Evolutionary conservation across 2,797 vertebrate genomes (phyloP), one percentile per base, ranked within the genome.

Genomic region (Sciurus vulgaris): DNA sequence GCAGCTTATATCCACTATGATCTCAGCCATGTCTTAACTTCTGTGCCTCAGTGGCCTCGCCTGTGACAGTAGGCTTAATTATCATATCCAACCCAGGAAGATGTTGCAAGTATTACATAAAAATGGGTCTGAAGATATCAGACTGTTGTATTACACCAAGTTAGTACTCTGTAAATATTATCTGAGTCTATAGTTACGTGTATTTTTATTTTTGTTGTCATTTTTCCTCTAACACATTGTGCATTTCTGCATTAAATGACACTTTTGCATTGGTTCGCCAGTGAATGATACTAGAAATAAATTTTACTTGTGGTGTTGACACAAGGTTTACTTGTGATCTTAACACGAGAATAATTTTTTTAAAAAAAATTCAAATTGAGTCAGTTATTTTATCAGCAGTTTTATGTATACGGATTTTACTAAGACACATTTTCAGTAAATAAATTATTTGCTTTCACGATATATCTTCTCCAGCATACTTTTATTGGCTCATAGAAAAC

Each of bases 401-500:
- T 93, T 79, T n/a, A 47, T 44, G 44, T 69, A 65, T 6, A 5
- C 30, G 47, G 26, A 5, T 49, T 67, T 67, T 74, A 87, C 82
- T 87, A 28, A 67, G 33, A 84, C 69, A 51, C 18, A 28, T 81
- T 51, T 70, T 54, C 44, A 76, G 30, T 63, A 35, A 88, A 69
- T 56, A 82, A 95, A 44, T 92, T 51, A 67, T 38, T 86, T 54
- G 18, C 28, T 72, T n/a, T 82, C 77, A 76, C 61, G 59, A 70
- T 87, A 3, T 41, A 30, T 70, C 28, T 88, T n/a, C 22, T 30
- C 35, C 28, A 73, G 63, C 30, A 56, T 15, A 78, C 77, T 10
- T 77, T 49, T 92, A 44, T 79, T 89, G 82, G 81, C 69, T 81
- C 81, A 74, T 1, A 82, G 49, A 22, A 76, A 82, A 91, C 69